A percentile compares a stretch with the other conserved stretches of the same genome.
Evolutionary conservation across 2,797 vertebrate genomes (phyloP).

Genomic region (Sarcoramphus papa): DNA sequence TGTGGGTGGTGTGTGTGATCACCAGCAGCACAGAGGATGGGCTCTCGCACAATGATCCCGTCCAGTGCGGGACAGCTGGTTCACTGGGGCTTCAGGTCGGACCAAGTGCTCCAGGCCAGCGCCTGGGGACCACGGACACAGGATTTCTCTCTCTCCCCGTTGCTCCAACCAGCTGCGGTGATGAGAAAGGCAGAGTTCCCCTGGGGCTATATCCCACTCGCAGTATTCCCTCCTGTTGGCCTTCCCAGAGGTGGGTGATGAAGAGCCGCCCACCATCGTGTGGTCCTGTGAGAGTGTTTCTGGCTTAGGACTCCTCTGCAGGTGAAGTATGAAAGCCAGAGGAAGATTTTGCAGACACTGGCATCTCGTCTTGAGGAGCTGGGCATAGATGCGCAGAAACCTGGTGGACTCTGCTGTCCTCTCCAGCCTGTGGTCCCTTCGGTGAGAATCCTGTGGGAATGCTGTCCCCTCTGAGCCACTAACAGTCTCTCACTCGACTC

Average conservation of each 20-base stretch:
- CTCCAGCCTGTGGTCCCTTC: slow-evolving; percentile 75
- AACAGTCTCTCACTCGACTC: background rate
- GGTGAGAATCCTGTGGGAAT: slow-evolving; percentile 14
- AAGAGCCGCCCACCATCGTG: background rate
- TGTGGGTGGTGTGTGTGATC: background rate
- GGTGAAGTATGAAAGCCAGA: slow-evolving; percentile 80
- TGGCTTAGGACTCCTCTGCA: slow-evolving; percentile 44
- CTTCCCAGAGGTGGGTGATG: background rate
- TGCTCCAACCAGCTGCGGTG: background rate
- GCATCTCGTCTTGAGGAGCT: slow-evolving; percentile 31
- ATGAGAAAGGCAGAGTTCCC: background rate
- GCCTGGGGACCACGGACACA: background rate
- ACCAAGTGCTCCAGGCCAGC: background rate
- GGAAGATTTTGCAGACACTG: slow-evolving; percentile 74
- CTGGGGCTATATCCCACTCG: background rate
- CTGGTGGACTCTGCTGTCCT: slow-evolving; percentile 66
- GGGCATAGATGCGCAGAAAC: background rate
- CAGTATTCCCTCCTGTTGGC: background rate
- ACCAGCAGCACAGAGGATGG: background rate
- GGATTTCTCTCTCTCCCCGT: background rate
- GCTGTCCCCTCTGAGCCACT: background rate
- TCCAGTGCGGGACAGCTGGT: background rate
- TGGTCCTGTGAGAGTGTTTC: background rate
- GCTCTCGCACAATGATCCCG: background rate
- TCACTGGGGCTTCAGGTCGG: background rate